These are phyloP conservation scores for Protosalanx chinensis DNA, from an alignment of 2,797 vertebrate species.

Conservation along the genomic window DNA sequence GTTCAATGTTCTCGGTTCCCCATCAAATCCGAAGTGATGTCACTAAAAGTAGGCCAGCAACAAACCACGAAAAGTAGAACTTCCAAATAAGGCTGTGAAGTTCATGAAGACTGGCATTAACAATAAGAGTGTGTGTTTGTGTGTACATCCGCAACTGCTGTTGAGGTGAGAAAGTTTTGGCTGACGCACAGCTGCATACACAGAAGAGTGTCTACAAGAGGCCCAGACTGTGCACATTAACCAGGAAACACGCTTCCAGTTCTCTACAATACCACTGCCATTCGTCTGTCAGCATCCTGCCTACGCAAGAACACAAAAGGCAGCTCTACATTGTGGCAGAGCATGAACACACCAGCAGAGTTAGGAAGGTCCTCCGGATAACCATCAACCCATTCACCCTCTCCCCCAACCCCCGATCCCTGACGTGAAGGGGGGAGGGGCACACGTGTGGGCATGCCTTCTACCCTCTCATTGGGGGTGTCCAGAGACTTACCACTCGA, in stretches of 20 bases:
- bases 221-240: constrained; percentile 2
- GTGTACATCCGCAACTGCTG: constrained; percentile 1
- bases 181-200: constrained; percentile 32
- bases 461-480: neutral
- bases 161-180: constrained; percentile 24
- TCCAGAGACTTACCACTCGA: constrained; percentile 76
- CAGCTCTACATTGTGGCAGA: constrained; percentile 5
- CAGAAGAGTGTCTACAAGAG: constrained; percentile 26
- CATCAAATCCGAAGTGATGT: neutral
- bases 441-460: neutral
- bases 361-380: constrained; percentile 24
- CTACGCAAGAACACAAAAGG: neutral
- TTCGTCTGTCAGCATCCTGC: constrained; percentile 19
- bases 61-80: constrained; percentile 34
- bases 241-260: constrained; percentile 14
- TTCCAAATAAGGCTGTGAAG: constrained; percentile 57
- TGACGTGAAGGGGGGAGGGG: neutral
- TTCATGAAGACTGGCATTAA: neutral
- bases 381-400: neutral
- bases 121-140: constrained; percentile 1
- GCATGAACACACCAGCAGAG: constrained; percentile 12
- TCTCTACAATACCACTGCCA: constrained; percentile 30
- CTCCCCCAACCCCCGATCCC: too few relatives aligned
- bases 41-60: neutral
- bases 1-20: neutral